Base-by-base conservation (phyloP, 2,113 vertebrate species). In the Indicator maculatus region DNA sequence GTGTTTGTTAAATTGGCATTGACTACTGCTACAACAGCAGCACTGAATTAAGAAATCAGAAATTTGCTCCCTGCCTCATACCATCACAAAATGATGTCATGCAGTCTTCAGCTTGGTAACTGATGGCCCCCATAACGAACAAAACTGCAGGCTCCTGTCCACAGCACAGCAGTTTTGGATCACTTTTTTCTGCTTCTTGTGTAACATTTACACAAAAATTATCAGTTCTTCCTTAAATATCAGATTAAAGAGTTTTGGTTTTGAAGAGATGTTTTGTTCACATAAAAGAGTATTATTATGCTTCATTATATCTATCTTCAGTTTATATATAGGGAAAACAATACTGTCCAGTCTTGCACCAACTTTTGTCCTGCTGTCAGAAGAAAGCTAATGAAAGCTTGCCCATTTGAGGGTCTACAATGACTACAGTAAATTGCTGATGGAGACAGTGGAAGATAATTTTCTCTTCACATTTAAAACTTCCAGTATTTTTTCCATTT, bases 321-420 rank as follows among this genome's bases (percentile, higher is more conserved):
- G 65, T 28, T 81, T 74, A 77, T 18, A 86, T 41, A 23, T 14
- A 72, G 69, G 39, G n/a, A 64, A 82, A 91, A 64, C 10, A 87
- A 59, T 23, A 71, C 26, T 30, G 38, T 59, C 17, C 47, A 73
- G 63, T 71, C 90, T 78, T 63, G 47, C 31, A 91, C 44, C 47
- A 74, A 50, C 18, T 52, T 91, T 83, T 86, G 61, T 77, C 72
- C 61, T 74, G 47, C 33, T 64, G 13, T 67, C 11, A 78, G 65
- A 72, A 67, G n/a, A 86, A 77, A 73, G n/a, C 45, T 86, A 65
- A 89, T 41, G n/a, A 90, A 65, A 65, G 33, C n/a, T 88, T 69
- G 39, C 9, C 73, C 23, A 70, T 12, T 36, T 76, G 66, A 83
- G 33, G 26, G 50, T 26, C n/a, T 53, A 47, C 4, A 6, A 70